Evolutionary conservation across 2,113 vertebrate species (phyloP).

Genomic region (Sorex fumeus): DNA sequence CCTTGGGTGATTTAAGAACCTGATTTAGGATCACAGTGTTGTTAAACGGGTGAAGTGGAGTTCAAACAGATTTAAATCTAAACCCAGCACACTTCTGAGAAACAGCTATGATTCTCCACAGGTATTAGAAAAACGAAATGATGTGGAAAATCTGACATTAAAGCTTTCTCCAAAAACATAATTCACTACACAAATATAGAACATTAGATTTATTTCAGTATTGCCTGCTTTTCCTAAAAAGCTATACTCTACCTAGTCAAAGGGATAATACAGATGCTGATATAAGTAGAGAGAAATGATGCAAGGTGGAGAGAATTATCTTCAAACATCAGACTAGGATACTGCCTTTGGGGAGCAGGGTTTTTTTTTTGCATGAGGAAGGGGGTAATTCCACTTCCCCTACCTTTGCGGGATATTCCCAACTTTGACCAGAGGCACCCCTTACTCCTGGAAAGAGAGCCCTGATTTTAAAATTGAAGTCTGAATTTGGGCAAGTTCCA

Average conservation of each 20-base stretch:
- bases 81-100: not conserved
- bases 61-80: constrained; percentile 24
- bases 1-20: not conserved
- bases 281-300: not conserved
- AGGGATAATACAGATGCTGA: not conserved
- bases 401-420: not conserved
- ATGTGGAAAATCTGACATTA: not conserved
- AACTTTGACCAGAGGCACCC: not conserved
- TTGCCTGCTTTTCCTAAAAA: not conserved
- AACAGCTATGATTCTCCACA: not conserved
- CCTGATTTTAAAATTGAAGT: not conserved
- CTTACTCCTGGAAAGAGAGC: not conserved
- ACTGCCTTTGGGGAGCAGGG: fast-evolving
- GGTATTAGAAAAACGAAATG: not conserved
- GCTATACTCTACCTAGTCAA: not conserved
- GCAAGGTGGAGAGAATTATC: not conserved
- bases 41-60: not conserved
- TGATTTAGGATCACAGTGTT: not conserved
- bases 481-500: not conserved
- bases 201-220: not conserved
- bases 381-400: fast-evolving
- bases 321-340: fast-evolving
- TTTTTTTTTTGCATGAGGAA: no score
- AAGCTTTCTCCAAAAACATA: not conserved
- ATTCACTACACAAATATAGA: constrained; percentile 17